Evolutionary conservation across 2,888 invertebrate genomes (phyloP).

Genomic region (Lycophotia porphyrea): DNA sequence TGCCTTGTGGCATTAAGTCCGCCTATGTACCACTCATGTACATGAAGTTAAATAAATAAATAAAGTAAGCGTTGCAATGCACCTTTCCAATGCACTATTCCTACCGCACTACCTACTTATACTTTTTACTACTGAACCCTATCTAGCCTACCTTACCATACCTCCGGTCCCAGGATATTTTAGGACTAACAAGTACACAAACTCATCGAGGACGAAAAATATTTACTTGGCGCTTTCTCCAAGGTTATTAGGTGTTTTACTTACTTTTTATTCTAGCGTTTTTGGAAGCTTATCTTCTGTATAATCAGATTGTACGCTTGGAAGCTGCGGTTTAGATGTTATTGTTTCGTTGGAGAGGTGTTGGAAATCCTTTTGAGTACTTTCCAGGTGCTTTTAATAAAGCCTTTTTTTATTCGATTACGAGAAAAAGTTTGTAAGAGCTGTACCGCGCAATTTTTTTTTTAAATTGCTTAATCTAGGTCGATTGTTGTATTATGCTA

Average conservation of each 20-base stretch:
- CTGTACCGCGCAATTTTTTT: neutral
- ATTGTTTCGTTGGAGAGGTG: constrained; percentile 27
- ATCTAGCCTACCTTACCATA: too few relatives aligned
- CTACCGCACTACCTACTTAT: too few relatives aligned
- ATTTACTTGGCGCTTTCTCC: constrained; percentile 26
- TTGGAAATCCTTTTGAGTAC: constrained; percentile 26
- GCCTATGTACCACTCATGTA: too few relatives aligned
- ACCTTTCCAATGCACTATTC: too few relatives aligned
- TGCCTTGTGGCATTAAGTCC: too few relatives aligned
- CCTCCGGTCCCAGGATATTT: neutral
- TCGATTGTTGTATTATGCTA: fast-evolving
- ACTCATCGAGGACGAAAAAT: constrained; percentile 28
- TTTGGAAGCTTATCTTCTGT: constrained; percentile 30
- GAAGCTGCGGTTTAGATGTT: constrained; percentile 12
- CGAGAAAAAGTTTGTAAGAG: neutral
- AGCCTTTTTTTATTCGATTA: neutral
- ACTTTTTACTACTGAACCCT: too few relatives aligned
- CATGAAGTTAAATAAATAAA: too few relatives aligned
- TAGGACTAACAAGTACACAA: neutral
- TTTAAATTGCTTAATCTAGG: too few relatives aligned
- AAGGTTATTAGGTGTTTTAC: constrained; percentile 11
- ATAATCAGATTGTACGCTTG: constrained; percentile 51
- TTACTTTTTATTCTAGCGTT: constrained; percentile 18
- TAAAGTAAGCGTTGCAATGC: too few relatives aligned
- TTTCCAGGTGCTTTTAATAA: constrained; percentile 1